Evolutionary conservation across 1,140 invertebrate species (phyloP), one percentile per base, ranked within the genome.

Genomic region (Microplitis mediator): DNA sequence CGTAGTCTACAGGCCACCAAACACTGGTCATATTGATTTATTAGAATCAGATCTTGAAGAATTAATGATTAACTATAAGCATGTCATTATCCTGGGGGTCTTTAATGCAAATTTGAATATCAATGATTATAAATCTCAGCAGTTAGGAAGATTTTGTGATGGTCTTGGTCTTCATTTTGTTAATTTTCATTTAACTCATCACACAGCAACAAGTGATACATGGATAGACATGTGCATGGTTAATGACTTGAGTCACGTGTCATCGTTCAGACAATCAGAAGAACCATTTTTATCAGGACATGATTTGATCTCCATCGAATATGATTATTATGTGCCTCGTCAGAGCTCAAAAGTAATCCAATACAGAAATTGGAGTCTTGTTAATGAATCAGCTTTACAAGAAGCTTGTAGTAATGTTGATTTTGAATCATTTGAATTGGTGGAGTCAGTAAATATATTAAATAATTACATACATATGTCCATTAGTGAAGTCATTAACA

Each of bases 1-100:
- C 1, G 71, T 73, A 8, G 63, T 73, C 4, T 73, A 73, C 50
- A 63, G 71, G 5, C 31, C 71, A 35, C 71, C 71, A 3, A 23
- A 61, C 1, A 23, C 34, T 61, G 54, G 36, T 13, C 36, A 67
- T 58, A 16, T 67, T 3, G 5, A 51, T 45, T 23, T 65, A 5
- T 56, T 72, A 56, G 62, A 71, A 9, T 35, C 14, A 0, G 62
- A 72, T 11, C 4, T 72, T 5, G 45, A n/a, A 3, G 31, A 9
- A 4, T 31, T 36, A 1, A 14, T 58, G 51, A 23, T 5, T 5
- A 3, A 13, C 13, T 69, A 69, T 31, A n/a, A 16, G 3, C 13
- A 52, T 31, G 65, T 68, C 0, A 54, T 68, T 3, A 4, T 68
- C 3, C 16, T 68, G 16, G 65, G 65, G 3, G 65, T 52, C 35